Evolutionary conservation across 92 coral and sea anemone species (phyloP).

Genomic region (Bergia sp.): DNA sequence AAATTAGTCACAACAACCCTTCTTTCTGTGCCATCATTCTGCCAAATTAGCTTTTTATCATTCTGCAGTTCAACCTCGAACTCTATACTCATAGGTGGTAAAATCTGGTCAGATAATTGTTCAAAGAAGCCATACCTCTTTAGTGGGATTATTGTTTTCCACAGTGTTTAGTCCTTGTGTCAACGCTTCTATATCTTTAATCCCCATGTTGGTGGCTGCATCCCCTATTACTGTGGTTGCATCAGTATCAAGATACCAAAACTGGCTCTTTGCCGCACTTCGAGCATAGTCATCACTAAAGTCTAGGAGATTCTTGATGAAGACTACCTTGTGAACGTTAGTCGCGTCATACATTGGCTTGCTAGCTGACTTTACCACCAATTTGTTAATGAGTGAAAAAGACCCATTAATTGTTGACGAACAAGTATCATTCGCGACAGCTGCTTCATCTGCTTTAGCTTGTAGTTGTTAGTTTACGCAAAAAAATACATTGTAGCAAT

Average conservation of each 20-base stretch:
- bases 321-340: not conserved
- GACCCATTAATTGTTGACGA: not conserved
- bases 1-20: conserved; percentile 3
- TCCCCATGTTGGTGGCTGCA: no score
- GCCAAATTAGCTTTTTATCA: no score
- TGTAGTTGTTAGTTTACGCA: not conserved
- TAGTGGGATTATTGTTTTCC: conserved; percentile 1
- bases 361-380: not conserved
- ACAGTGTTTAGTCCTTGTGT: not conserved
- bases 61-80: conserved; percentile 16
- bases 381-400: not conserved
- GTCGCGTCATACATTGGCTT: not conserved
- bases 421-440: not conserved
- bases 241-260: conserved; percentile 23
- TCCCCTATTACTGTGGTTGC: no score
- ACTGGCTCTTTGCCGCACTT: not conserved
- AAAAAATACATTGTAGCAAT: not conserved
- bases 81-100: conserved; percentile 8
- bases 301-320: conserved; percentile 38
- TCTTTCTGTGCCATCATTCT: no score
- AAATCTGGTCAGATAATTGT: not conserved
- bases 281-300: not conserved
- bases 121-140: conserved; percentile 30
- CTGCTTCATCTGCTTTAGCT: not conserved
- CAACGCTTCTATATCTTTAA: no score